Evolutionary conservation across 2,888 invertebrate species (phyloP).

Genomic region (Frankliniella intonsa): DNA sequence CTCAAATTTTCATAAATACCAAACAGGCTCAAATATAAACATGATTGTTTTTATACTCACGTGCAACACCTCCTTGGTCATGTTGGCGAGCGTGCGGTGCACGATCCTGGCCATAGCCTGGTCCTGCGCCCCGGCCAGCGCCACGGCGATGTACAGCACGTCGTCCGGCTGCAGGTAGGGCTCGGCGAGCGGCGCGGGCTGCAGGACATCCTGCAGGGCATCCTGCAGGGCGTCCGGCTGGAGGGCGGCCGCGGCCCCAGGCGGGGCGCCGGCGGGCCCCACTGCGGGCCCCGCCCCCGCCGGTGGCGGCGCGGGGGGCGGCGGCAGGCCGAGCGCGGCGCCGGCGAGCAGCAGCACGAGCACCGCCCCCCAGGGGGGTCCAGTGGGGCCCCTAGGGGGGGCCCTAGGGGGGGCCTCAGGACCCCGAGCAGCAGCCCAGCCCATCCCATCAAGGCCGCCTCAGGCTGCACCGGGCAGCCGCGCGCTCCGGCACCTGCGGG

Average conservation of each 20-base stretch:
- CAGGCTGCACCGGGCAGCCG: conserved; percentile 21
- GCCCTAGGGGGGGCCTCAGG: conserved; percentile 15
- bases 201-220: neutral
- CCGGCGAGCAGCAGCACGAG: neutral
- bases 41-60: neutral
- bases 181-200: neutral
- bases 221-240: neutral
- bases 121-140: conserved; percentile 44
- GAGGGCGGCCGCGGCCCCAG: neutral
- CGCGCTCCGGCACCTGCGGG: neutral
- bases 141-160: conserved; percentile 56
- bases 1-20: no score
- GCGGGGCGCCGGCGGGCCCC: neutral
- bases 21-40: neutral
- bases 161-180: neutral
- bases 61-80: conserved; percentile 31
- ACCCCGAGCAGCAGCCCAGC: conserved; percentile 14
- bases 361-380: neutral
- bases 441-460: conserved; percentile 23
- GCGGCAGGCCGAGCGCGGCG: conserved; percentile 8
- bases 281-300: neutral
- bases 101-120: conserved; percentile 35
- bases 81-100: conserved; percentile 36
- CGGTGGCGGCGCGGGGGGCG: neutral
- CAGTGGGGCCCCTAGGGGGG: conserved; percentile 1